Evolutionary conservation across 2,797 vertebrate species (phyloP), one percentile per base, ranked within the genome.

Genomic region (Thamnophis elegans): DNA sequence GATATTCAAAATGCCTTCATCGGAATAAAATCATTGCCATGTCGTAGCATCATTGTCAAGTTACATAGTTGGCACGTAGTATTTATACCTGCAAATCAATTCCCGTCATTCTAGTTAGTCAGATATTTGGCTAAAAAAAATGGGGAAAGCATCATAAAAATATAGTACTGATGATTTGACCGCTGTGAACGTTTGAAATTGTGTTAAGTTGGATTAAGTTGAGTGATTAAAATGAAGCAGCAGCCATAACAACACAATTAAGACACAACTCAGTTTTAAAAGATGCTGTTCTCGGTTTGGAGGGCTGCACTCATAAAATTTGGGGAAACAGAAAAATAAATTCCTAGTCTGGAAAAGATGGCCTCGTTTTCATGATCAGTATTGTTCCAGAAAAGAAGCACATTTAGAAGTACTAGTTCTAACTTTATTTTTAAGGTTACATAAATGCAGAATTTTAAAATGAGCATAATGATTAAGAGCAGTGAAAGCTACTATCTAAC

Each of bases 281-380:
- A 47, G 4, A 42, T 3, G 2, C 14, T 87, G 54, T 28, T 53
- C 26, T 36, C 4, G 12, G n/a, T 59, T 73, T 16, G 16, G 36
- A 16, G 4, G 22, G 54, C 12, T 42, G 47, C 55, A 18, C 88
- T 85, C 62, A 87, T 2, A 10, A 32, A 51, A 88, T 26, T 59
- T 82, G 55, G 91, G 20, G 58, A 92, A 87, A 32, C 85, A 36
- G 51, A 65, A 47, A 93, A 93, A 93, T 88, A 92, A 47, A 73
- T 32, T 89, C 78, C 90, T 89, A 89, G 91, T 68, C 86, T 60
- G 47, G 88, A 87, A 16, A 36, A 28, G 53, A 53, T 32, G 36
- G 28, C 59, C 18, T 89, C 91, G 9, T 58, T 65, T 54, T 60
- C 92, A 85, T 90, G 88, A 68, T 93, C 85, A 60, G 82, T 62